Conservation (phyloP, 2,113 vertebrate species). For the Rynchops niger region DNA sequence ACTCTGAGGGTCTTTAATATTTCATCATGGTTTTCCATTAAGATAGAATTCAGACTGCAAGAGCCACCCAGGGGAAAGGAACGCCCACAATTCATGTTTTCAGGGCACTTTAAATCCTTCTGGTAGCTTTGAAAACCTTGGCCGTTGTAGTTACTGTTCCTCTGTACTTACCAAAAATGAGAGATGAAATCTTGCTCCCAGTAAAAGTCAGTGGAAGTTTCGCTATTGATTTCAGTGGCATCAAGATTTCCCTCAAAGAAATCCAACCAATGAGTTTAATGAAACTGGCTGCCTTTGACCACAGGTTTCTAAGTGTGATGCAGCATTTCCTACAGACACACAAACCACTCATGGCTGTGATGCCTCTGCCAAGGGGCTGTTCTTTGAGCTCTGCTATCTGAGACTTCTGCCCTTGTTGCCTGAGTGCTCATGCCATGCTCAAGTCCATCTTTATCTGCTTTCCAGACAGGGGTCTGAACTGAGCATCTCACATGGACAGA, state of each 20-base stretch:
- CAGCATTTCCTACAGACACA: neutral
- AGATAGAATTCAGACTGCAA: neutral
- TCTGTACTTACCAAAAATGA: neutral
- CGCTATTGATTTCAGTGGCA: neutral
- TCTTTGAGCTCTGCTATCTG: neutral
- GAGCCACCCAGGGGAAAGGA: neutral
- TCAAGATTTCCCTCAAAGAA: neutral
- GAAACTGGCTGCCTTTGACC: neutral
- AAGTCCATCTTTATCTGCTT: neutral
- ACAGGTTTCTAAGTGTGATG: neutral
- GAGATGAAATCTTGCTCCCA: neutral
- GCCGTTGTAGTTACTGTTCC: neutral
- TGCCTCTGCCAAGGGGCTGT: neutral
- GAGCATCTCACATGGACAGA: neutral
- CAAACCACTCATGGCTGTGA: neutral
- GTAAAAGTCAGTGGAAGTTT: neutral
- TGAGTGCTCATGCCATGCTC: neutral
- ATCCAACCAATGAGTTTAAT: neutral
- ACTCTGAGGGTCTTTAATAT: neutral
- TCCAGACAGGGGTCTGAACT: neutral
- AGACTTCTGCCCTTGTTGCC: neutral
- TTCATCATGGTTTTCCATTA: neutral
- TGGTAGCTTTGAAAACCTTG: neutral
- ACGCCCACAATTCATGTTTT: neutral
- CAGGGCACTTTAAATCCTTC: neutral